Base-by-base conservation (phyloP, 2,797 vertebrate genomes). In the Cygnus olor region DNA sequence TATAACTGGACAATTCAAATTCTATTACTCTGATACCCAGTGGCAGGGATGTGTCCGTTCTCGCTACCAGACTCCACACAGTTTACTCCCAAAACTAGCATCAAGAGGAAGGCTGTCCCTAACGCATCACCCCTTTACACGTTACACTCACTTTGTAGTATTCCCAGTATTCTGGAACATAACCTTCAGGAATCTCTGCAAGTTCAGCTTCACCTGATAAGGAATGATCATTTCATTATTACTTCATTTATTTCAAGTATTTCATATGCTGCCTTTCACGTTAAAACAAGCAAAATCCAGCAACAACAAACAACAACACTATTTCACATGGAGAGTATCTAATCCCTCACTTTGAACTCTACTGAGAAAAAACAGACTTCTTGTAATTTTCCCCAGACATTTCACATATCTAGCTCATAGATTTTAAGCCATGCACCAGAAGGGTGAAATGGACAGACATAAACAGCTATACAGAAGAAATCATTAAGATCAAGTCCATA, bases 101-200 rank as follows among this genome's bases (percentile, higher is more conserved):
- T 15, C n/a, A 44, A 51, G 36, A 79, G 38, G 65, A 88, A 74
- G 27, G 45, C 12, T 28, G 18, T 14, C 72, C 32, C 12, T 40
- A 53, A 61, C n/a, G 42, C 6, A 10, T 53, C 6, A 24, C 25
- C 42, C n/a, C 57, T 77, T 78, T 9, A 25, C 17, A 38, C 0
- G 3, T 56, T 32, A 36, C 60, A 97, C 97, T 76, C 77, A 98
- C 98, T 96, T 97, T 98, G 91, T 96, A 97, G 82, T 98, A 98
- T 42, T 99, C 99, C 99, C 99, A 99, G 93, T 99, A 89, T 9
- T 99, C 99, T n/a, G 99, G 99, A 86, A 98, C 63, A 61, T 99
- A 99, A 71, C 87, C 99, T 94, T 99, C 99, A 13, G 99, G 99
- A 90, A 97, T 98, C 95, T 99, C 99, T 80, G 96, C 98, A 95